These are phyloP conservation scores for Protonibea diacanthus DNA, from an alignment of 2,797 vertebrate species.

Conservation along the genomic window DNA sequence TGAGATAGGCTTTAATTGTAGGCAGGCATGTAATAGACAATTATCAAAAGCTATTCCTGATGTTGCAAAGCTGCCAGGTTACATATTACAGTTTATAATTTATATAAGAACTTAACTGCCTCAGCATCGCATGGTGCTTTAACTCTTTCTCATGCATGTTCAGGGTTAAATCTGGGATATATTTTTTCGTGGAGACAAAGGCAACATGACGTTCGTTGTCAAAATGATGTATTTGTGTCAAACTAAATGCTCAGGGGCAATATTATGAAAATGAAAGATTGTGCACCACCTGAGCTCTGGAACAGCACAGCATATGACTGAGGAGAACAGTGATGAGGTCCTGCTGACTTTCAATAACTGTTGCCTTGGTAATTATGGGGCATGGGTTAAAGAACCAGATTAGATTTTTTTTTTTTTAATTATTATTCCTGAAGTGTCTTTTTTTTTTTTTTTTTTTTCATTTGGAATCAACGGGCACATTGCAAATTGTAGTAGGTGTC, in stretches of 20 bases:
- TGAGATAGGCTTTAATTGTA: background rate
- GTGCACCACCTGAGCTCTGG: slow-evolving; percentile 4
- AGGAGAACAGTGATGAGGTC: background rate
- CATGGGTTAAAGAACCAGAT: too few relatives aligned
- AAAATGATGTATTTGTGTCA: slow-evolving; percentile 17
- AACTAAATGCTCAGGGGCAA: slow-evolving; percentile 13
- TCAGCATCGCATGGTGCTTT: background rate
- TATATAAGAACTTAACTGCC: background rate
- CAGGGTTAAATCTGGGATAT: background rate
- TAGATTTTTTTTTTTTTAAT: background rate
- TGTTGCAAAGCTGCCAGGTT: background rate
- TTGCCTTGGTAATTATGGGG: background rate
- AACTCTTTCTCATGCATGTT: background rate
- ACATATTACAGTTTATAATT: background rate
- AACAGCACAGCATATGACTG: background rate
- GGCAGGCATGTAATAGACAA: background rate
- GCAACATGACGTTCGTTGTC: background rate
- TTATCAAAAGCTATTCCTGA: background rate
- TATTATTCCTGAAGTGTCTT: background rate
- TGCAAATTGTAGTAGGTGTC: too few relatives aligned
- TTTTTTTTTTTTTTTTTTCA: background rate
- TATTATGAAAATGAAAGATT: slow-evolving; percentile 30
- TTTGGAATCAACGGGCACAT: background rate
- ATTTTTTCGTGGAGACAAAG: slow-evolving; percentile 19
- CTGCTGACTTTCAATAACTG: slow-evolving; percentile 6